Conservation (phyloP, 2,797 vertebrate species). For the Argya squamiceps region DNA sequence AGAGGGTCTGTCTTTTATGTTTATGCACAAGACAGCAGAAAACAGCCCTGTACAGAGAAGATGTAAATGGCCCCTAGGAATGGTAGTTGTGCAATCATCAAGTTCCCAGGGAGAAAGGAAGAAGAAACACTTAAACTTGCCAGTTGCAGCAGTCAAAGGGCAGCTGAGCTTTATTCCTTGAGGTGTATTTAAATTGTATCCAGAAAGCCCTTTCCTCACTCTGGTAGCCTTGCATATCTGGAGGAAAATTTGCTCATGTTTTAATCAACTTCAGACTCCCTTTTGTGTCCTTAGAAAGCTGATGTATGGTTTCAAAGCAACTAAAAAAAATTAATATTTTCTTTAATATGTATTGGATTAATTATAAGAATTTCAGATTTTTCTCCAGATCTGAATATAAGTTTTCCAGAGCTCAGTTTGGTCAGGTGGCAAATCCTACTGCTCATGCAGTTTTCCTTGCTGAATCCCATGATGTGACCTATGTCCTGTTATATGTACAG, state of each 20-base stretch:
- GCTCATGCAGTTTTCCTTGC: neutral
- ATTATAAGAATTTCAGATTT: neutral
- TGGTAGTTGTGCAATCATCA: neutral
- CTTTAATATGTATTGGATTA: neutral
- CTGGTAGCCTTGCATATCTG: neutral
- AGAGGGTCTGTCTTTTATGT: neutral
- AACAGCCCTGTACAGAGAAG: neutral
- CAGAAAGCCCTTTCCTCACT: neutral
- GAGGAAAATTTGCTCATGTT: neutral
- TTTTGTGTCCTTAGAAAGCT: neutral
- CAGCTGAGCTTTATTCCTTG: neutral
- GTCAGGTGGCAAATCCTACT: neutral
- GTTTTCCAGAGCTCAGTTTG: neutral
- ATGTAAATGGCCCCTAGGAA: neutral
- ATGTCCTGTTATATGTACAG: neutral
- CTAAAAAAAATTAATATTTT: neutral
- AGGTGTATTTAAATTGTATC: neutral
- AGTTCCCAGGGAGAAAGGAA: neutral
- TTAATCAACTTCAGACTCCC: neutral
- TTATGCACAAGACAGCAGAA: neutral
- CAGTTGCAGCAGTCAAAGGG: neutral
- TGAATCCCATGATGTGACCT: neutral
- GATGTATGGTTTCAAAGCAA: neutral
- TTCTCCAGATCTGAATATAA: neutral
- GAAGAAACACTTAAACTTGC: neutral